Base-by-base conservation (phyloP, 2,113 vertebrate species). In the Redunca redunca region DNA sequence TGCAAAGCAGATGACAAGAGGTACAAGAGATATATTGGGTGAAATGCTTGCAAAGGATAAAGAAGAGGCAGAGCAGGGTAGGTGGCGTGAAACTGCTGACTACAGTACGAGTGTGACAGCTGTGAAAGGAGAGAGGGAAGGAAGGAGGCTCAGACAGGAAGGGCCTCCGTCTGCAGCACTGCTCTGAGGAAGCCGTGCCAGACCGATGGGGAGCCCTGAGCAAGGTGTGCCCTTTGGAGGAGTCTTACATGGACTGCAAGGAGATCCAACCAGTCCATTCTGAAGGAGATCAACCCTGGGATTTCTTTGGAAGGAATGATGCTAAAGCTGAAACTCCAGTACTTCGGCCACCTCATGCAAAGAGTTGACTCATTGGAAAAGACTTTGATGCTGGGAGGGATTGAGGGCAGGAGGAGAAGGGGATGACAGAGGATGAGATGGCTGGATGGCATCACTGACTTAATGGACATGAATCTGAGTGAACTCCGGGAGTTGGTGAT, bases 91-190 rank as follows among this genome's bases (percentile, higher is more conserved):
- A 25, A 13, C 46, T 92, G 67, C 48, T 58, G 46, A 16, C 67
- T 55, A 9, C 40, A 4, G 4, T 48, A 17, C 46, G 2, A 30
- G 4, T 14, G n/a, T 93, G 62, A 40, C 23, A 9, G 57, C 19
- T 50, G 25, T 40, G 50, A 43, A 43, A 28, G 67, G 50, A 40
- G 26, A 71, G 50, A 26, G 4, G 58, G n/a, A 23, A 57, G 21
- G 67, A 46, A 53, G n/a, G 7, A 13, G 14, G 14, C 26, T 50
- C 5, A 4, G 53, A 23, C 2, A 12, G n/a, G 53, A 62, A 77
- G 67, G 50, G 25, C 43, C 9, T 77, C 62, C 0, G 1, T 5
- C 36, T 40, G 21, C 0, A 7, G 33, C 6, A 2, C 21, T 57
- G 28, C 16, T 62, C 33, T 23, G 6, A 84, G 92, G 62, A 77